phyloP scores from a whole-genome alignment of 2,113 vertebrate genomes.

The Passer domesticus region DNA sequence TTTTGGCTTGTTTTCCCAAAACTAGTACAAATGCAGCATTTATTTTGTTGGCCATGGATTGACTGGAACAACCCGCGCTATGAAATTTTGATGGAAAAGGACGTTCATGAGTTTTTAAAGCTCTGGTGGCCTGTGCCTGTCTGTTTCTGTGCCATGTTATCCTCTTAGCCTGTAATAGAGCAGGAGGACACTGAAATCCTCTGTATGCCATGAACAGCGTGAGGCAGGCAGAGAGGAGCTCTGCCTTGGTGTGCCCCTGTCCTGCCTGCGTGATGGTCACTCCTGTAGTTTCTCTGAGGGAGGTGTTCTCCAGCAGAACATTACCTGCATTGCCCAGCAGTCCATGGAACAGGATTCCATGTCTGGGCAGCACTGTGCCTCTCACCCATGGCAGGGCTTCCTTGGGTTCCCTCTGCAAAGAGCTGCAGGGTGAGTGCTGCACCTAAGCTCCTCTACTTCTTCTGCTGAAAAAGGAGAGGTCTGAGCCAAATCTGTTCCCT shows the following conservation, averaged over 20 bases:
- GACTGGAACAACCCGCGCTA: neutral
- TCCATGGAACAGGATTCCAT: neutral
- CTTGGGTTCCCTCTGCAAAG: neutral
- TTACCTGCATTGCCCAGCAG: neutral
- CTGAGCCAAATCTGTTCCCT: neutral
- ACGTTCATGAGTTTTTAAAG: neutral
- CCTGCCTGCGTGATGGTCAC: neutral
- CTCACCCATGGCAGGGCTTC: neutral
- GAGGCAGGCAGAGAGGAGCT: neutral
- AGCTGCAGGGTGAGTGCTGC: neutral
- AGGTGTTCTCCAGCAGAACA: neutral
- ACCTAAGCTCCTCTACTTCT: neutral
- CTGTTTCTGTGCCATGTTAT: neutral
- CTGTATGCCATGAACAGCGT: neutral
- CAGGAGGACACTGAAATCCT: neutral
- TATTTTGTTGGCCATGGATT: neutral
- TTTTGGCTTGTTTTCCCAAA: slow-evolving; percentile 24
- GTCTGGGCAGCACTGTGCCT: neutral
- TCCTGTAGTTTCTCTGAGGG: neutral
- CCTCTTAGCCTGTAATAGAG: neutral
- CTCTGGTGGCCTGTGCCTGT: neutral
- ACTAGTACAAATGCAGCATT: slow-evolving; percentile 17
- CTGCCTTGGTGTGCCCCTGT: neutral
- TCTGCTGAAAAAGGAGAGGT: neutral
- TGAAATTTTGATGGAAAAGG: neutral